Base-by-base conservation (phyloP, 2,888 invertebrate species). In the Andricus curvator region DNA sequence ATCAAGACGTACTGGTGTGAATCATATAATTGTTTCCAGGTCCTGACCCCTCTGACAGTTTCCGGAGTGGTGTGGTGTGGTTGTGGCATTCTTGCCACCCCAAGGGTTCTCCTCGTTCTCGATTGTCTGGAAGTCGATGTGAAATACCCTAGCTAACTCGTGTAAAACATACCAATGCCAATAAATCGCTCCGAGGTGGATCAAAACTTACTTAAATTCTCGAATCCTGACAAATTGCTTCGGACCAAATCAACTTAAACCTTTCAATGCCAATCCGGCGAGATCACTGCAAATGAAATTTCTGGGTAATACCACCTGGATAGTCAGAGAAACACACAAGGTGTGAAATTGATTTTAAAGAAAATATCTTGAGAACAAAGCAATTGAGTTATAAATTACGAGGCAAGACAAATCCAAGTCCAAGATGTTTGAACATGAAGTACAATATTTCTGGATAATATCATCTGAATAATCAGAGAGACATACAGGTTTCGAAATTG, bases 21-120 rank as follows among this genome's bases (percentile, higher is more conserved):
- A 85, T 83, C 80, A 84, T 80, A 83, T 86, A 85, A 86, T 85
- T 85, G 85, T 85, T 85, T 85, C 81, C 77, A 83, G 66, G 82
- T 81, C 80, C 79, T 74, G 51, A 74, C 51, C 70, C 70, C 70
- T 74, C 70, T 80, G 78, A 78, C 70, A 81, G n/a, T 1, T 13
- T 8, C 8, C n/a, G 5, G n/a, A n/a, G 56, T 77, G 79, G 60
- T 64, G 80, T 66, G 29, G 51, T 51, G 70, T 51, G 56, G 70
- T 51, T 74, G 70, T 74, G 70, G 70, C 51, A 74, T 74, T 74
- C 51, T 74, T 51, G 66, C 74, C 78, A 84, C 83, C 83, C 85
- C 80, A 56, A 74, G 48, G 51, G 51, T 51, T 70, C 70, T 29
- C n/a, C 22, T 48, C 51, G 29, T n/a, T 9, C 70, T 56, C 70